phyloP scores from a whole-genome alignment of 2,113 vertebrate genomes.

The Xyrauchen texanus region DNA sequence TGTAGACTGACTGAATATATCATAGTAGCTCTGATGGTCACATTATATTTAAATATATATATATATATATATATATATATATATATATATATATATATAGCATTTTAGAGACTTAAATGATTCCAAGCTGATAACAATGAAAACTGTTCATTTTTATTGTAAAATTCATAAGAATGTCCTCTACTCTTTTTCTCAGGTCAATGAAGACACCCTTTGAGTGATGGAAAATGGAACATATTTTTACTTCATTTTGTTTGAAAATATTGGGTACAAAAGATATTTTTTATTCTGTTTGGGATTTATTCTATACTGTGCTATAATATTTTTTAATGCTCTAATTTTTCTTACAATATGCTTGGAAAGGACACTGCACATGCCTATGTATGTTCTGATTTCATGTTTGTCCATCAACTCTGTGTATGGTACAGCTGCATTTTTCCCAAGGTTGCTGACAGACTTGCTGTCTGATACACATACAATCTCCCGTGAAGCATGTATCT shows the following conservation, averaged over 20 bases:
- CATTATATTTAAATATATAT: no score
- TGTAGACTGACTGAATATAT: no score
- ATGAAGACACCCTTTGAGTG: not conserved
- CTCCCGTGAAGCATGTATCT: slow-evolving; percentile 57
- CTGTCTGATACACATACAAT: slow-evolving; percentile 62
- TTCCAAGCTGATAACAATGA: no score
- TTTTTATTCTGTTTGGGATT: slow-evolving; percentile 24
- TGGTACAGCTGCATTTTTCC: slow-evolving; percentile 68
- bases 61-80: no score
- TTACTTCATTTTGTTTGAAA: slow-evolving; percentile 24
- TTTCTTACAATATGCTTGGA: slow-evolving; percentile 31
- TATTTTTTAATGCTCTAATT: slow-evolving; percentile 36
- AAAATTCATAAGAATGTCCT: no score
- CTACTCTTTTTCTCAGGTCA: not conserved
- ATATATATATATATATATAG: no score
- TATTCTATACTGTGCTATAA: slow-evolving; percentile 31
- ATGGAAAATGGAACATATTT: slow-evolving; percentile 38
- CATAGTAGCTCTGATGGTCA: no score
- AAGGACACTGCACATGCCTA: slow-evolving; percentile 46
- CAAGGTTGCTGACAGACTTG: slow-evolving; percentile 66
- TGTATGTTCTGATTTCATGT: slow-evolving; percentile 50
- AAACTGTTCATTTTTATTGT: no score
- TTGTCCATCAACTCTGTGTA: slow-evolving; percentile 70
- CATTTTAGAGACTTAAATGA: no score
- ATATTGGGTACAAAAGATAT: slow-evolving; percentile 11